phyloP scores from a whole-genome alignment of 2,797 vertebrate species.

The Megalops cyprinoides region DNA sequence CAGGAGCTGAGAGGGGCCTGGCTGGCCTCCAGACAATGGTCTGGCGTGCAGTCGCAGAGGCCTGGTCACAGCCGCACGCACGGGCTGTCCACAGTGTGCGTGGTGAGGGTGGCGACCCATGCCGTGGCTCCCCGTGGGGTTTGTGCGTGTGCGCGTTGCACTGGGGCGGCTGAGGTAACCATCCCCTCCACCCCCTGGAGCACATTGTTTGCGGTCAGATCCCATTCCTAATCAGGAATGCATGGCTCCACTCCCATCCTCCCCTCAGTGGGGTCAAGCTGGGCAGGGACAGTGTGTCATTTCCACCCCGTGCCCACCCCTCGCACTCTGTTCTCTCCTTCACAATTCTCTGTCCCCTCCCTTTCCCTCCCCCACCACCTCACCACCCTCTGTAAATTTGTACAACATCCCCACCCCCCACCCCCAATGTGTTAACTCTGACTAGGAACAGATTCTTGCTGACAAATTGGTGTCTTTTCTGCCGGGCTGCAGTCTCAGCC shows the following conservation, averaged over 20 bases:
- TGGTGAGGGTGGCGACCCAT: too few relatives aligned
- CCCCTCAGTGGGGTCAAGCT: conserved; percentile 7
- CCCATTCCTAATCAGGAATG: conserved; percentile 34
- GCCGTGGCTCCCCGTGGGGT: too few relatives aligned
- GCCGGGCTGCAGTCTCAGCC: conserved; percentile 43
- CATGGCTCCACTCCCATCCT: not conserved
- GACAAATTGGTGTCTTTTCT: conserved; percentile 56
- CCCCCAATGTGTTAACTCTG: conserved; percentile 10
- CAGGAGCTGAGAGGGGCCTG: not conserved
- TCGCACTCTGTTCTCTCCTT: conserved; percentile 34
- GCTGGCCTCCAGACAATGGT: not conserved
- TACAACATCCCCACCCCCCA: too few relatives aligned
- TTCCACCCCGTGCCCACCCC: not conserved
- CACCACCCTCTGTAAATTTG: too few relatives aligned
- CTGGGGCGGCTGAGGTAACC: not conserved
- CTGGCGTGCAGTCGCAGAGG: not conserved
- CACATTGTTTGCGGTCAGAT: conserved; percentile 12
- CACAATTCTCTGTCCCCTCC: not conserved
- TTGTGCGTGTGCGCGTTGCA: not conserved
- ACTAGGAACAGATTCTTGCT: conserved; percentile 44
- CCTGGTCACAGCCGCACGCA: not conserved
- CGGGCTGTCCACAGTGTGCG: not conserved
- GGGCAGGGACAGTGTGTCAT: not conserved
- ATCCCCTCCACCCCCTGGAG: not conserved
- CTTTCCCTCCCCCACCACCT: not conserved